A percentile compares a stretch with the other conserved stretches of the same genome.
Conservation (phyloP, 2,113 vertebrate species). For the Capreolus pygargus region DNA sequence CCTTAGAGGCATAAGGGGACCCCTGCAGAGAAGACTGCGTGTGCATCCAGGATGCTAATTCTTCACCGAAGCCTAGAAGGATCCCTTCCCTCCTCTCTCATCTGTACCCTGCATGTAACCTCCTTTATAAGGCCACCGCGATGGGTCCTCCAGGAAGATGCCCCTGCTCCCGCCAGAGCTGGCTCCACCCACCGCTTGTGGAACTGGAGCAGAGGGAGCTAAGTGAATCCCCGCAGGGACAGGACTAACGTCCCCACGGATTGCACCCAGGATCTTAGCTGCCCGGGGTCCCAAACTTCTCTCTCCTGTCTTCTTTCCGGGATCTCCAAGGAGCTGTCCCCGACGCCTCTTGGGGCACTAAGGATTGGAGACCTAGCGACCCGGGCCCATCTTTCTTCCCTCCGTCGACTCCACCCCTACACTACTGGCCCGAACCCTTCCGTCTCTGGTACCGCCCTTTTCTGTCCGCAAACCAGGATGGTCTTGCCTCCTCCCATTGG, state of each 20-base stretch:
- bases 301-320: not conserved
- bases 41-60: not conserved
- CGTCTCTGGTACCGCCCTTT: not conserved
- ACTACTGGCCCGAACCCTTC: not conserved
- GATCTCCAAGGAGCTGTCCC: not conserved
- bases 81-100: not conserved
- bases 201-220: not conserved
- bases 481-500: not conserved
- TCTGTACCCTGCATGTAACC: not conserved
- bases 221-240: not conserved
- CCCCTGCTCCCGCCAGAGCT: not conserved
- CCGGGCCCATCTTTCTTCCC: not conserved
- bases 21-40: slow-evolving; percentile 51
- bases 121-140: not conserved
- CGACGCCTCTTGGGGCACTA: not conserved
- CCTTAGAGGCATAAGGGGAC: not conserved
- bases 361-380: not conserved
- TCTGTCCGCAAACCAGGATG: not conserved
- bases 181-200: not conserved
- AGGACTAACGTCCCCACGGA: not conserved
- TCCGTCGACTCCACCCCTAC: not conserved
- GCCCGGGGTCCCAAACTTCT: not conserved
- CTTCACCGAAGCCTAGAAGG: not conserved
- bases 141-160: not conserved
- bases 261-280: not conserved